phyloP scores from a whole-genome alignment of 2,797 vertebrate genomes.

The Pteropus rufus region DNA sequence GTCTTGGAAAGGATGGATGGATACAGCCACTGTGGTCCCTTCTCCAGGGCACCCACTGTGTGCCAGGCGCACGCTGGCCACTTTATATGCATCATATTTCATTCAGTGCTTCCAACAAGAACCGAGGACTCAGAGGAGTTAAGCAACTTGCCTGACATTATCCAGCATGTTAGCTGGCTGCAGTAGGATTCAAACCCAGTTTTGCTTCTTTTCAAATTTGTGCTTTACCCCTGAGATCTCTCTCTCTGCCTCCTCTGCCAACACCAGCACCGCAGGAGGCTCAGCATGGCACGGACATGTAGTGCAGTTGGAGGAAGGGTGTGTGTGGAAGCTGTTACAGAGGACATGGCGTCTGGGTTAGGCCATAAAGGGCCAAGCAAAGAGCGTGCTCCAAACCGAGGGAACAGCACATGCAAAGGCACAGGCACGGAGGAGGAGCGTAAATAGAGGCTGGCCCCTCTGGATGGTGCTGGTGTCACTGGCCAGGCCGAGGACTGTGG shows the following conservation, averaged over 20 bases:
- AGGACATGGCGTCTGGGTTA: background rate
- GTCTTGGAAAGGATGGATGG: background rate
- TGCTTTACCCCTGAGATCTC: background rate
- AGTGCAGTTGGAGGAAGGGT: no score
- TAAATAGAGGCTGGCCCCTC: fast-evolving
- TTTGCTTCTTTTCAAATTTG: background rate
- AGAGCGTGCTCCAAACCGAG: background rate
- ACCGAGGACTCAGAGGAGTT: background rate
- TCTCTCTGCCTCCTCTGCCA: background rate
- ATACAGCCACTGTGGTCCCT: fast-evolving
- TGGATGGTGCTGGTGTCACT: fast-evolving
- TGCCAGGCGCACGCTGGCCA: no score
- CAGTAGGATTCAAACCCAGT: background rate
- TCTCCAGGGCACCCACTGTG: background rate
- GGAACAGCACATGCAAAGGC: background rate
- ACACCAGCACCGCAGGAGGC: background rate
- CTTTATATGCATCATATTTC: background rate
- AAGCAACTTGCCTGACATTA: background rate
- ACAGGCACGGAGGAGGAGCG: background rate
- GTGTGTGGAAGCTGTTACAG: background rate
- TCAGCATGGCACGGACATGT: fast-evolving
- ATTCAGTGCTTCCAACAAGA: background rate
- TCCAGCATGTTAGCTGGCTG: background rate
- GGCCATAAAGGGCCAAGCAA: background rate
- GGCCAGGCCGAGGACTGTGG: background rate